These are phyloP conservation scores for Spinibarbus caldwelli DNA, from an alignment of 2,797 vertebrate species.

Conservation along the genomic window DNA sequence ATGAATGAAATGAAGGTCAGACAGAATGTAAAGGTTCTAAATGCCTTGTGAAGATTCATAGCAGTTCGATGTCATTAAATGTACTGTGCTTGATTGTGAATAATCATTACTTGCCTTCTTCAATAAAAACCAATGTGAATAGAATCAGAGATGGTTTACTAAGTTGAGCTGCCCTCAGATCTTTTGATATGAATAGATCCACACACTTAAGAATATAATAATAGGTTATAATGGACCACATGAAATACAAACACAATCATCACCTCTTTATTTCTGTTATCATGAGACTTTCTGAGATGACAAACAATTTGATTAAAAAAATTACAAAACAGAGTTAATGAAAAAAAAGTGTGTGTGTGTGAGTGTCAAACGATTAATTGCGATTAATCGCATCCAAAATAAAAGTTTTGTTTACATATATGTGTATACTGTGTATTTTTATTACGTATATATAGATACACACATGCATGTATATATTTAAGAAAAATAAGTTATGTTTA, in stretches of 20 bases:
- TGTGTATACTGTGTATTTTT: too few species aligned
- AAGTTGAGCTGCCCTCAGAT: not conserved
- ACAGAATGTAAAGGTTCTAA: slow-evolving; percentile 28
- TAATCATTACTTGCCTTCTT: slow-evolving; percentile 23
- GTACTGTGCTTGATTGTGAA: slow-evolving; percentile 41
- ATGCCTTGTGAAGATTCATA: slow-evolving; percentile 27
- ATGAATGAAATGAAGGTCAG: not conserved
- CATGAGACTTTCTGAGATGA: not conserved
- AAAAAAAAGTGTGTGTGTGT: too few species aligned
- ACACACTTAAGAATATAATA: not conserved
- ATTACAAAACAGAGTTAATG: not conserved
- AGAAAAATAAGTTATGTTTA: too few species aligned
- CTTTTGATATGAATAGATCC: not conserved
- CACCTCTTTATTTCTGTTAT: not conserved
- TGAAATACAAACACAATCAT: not conserved
- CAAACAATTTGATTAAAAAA: not conserved
- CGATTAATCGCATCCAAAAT: too few species aligned
- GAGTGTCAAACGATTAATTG: too few species aligned
- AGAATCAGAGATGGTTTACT: not conserved
- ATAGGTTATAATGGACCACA: not conserved
- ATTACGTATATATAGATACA: too few species aligned
- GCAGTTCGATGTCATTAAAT: slow-evolving; percentile 29
- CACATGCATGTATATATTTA: too few species aligned
- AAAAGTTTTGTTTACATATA: too few species aligned
- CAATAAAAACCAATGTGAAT: not conserved